A percentile compares a stretch with the other conserved stretches of the same genome.
Evolutionary conservation across 1,140 invertebrate species (phyloP).

Genomic region (Drosophila chauvacae): DNA sequence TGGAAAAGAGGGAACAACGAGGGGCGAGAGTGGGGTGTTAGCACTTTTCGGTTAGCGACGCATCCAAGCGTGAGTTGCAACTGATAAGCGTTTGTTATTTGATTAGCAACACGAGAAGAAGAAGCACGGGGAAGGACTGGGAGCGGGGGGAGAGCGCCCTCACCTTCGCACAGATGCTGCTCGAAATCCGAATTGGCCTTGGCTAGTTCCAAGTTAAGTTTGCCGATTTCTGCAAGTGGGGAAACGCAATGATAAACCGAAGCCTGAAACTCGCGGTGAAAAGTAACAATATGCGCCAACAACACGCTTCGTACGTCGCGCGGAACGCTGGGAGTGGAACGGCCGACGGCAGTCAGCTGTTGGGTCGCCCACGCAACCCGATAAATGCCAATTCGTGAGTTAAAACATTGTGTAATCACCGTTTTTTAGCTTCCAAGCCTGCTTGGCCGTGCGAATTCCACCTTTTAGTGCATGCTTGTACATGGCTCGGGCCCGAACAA

Average conservation of each 20-base stretch:
- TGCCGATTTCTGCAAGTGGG: slow-evolving; percentile 72
- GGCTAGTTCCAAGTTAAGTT: slow-evolving; percentile 77
- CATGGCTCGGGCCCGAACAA: slow-evolving; percentile 46
- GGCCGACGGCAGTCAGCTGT: slow-evolving; percentile 51
- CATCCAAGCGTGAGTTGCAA: slow-evolving; percentile 39
- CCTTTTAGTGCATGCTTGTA: slow-evolving; percentile 77
- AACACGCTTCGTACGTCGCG: slow-evolving; percentile 54
- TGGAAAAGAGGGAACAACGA: slow-evolving; percentile 47
- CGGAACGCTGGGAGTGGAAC: slow-evolving; percentile 47
- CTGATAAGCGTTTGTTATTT: slow-evolving; percentile 57
- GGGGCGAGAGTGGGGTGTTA: slow-evolving; percentile 12
- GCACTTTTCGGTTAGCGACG: slow-evolving; percentile 30
- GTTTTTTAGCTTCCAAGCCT: slow-evolving; percentile 80
- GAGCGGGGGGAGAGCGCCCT: slow-evolving; percentile 11
- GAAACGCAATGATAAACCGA: slow-evolving; percentile 13
- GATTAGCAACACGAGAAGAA: slow-evolving; percentile 17
- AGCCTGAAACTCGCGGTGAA: slow-evolving; percentile 20
- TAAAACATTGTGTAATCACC: slow-evolving; percentile 61
- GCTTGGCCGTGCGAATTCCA: slow-evolving; percentile 73
- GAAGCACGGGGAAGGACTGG: background rate
- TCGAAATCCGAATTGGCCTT: slow-evolving; percentile 79
- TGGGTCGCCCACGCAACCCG: slow-evolving; percentile 10
- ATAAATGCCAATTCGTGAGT: slow-evolving; percentile 33
- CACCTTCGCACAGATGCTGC: slow-evolving; percentile 82
- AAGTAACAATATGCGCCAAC: slow-evolving; percentile 49